Conservation (phyloP, 2,888 invertebrate species). For the Erpobdella octoculata region DNA sequence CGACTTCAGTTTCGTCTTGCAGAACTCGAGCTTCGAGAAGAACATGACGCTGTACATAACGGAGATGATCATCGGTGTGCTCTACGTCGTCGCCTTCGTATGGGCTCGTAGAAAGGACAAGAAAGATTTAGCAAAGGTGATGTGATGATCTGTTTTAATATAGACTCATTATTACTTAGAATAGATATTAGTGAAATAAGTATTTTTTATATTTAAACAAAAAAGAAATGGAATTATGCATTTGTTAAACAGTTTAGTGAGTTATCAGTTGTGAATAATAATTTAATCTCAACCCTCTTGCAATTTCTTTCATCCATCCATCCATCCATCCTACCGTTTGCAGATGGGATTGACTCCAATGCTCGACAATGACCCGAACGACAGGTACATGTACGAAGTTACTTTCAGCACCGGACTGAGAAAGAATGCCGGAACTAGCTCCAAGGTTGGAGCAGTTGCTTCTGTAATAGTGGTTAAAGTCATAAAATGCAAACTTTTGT, state of each 20-base stretch:
- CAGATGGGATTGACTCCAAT: slow-evolving; percentile 49
- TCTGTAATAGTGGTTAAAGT: not conserved
- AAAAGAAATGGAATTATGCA: not conserved
- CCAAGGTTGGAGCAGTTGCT: slow-evolving; percentile 42
- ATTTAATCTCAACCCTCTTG: no score
- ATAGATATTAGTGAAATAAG: not conserved
- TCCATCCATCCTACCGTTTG: no score
- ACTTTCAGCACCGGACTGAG: slow-evolving; percentile 52
- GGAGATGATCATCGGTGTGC: slow-evolving; percentile 48
- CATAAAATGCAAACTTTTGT: no score
- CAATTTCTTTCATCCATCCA: no score
- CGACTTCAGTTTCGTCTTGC: slow-evolving; percentile 54
- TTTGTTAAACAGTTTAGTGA: no score
- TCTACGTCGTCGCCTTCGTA: slow-evolving; percentile 50
- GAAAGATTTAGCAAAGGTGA: slow-evolving; percentile 50
- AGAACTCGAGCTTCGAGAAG: slow-evolving; percentile 52
- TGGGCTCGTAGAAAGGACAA: slow-evolving; percentile 54
- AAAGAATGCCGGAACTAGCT: slow-evolving; percentile 48
- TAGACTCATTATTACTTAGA: no score
- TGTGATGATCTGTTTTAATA: no score
- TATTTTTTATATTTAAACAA: not conserved
- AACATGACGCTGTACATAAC: slow-evolving; percentile 55
- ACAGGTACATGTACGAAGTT: slow-evolving; percentile 54
- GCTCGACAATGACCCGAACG: slow-evolving; percentile 51
- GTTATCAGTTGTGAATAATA: no score